Evolutionary conservation across 1,140 invertebrate species (phyloP), one percentile per base, ranked within the genome.

Genomic region (Apocrypta bakeri): DNA sequence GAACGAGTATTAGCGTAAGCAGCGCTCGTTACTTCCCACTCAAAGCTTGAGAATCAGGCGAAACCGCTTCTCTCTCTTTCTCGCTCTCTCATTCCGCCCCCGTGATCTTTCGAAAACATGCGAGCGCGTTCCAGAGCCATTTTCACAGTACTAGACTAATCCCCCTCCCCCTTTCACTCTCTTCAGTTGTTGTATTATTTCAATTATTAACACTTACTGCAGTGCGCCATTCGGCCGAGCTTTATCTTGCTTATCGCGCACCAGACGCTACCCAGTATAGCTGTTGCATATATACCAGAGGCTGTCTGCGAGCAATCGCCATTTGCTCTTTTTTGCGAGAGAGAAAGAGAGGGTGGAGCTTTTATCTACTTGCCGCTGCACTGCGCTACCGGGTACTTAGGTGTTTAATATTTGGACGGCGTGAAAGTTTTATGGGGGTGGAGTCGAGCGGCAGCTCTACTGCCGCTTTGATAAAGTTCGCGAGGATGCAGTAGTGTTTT

Each of bases 1-100:
- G 17, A 77, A 61, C 29, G 25, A 75, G 72, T 85, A 84, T 78
- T 69, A 75, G 71, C 68, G 74, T 82, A 86, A 83, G 84, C 64
- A 79, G 12, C 76, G 72, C 72, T 88, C 87, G 84, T 87, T 87
- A 86, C 61, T 85, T 87, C 87, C 85, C 84, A 87, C 81, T 88
- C 85, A 85, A 75, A 17, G 27, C 40, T 56, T 14, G 27, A 7
- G 12, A 17, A 24, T 48, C 56, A n/a, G 25, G 73, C 61, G 48
- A 75, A 75, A 75, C 25, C 56, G 73, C 73, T 75, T 61, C 4
- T 74, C 40, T n/a, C 72, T 29, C 7, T 37, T 9, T 2, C 33
- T 42, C 40, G 40, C 40, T 42, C 40, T 42, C 40, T 56, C 48
- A 0, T 7, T 63, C 40, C 75, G 75, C 31, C 56, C 61, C 4